These are phyloP conservation scores for Drosophila pallidifrons DNA, from an alignment of 1,140 invertebrate species.

Conservation along the genomic window DNA sequence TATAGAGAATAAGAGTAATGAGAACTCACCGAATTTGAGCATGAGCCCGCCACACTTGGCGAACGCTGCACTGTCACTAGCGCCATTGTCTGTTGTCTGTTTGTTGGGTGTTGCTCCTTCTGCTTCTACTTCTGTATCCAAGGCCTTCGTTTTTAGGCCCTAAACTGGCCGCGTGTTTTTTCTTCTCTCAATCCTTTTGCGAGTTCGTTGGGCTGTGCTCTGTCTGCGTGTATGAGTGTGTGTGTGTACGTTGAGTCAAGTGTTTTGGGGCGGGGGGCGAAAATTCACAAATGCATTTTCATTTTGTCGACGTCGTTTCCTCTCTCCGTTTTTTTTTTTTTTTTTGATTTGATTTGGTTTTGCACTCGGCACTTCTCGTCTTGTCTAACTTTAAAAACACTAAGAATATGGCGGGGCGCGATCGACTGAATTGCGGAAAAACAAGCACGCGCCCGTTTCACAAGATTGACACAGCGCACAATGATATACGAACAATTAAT, in stretches of 20 bases:
- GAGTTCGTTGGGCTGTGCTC: conserved; percentile 43
- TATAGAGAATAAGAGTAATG: not conserved
- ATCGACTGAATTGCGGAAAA: conserved; percentile 20
- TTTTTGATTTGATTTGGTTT: conserved; percentile 44
- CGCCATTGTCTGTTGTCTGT: conserved; percentile 86
- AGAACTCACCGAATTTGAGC: conserved; percentile 85
- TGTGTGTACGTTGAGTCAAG: conserved; percentile 50
- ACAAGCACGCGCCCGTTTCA: conserved; percentile 42
- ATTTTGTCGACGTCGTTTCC: conserved; percentile 69
- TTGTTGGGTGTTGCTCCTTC: conserved; percentile 33
- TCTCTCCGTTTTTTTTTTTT: conserved; percentile 37
- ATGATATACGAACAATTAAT: conserved; percentile 47
- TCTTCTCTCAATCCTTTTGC: conserved; percentile 57
- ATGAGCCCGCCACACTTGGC: conserved; percentile 89
- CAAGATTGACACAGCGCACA: conserved; percentile 45
- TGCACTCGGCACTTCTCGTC: conserved; percentile 71
- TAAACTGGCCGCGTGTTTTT: conserved; percentile 46
- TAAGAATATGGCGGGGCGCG: conserved; percentile 44
- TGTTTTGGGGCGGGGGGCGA: conserved; percentile 34
- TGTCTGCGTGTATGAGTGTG: conserved; percentile 41
- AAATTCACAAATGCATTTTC: conserved; percentile 79
- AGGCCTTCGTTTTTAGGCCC: conserved; percentile 37
- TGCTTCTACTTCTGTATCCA: conserved; percentile 38
- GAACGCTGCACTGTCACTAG: conserved; percentile 90
- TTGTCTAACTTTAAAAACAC: conserved; percentile 56